These are phyloP conservation scores for Archegozetes longisetosus DNA, from an alignment of 1,140 invertebrate species.

Conservation along the genomic window DNA sequence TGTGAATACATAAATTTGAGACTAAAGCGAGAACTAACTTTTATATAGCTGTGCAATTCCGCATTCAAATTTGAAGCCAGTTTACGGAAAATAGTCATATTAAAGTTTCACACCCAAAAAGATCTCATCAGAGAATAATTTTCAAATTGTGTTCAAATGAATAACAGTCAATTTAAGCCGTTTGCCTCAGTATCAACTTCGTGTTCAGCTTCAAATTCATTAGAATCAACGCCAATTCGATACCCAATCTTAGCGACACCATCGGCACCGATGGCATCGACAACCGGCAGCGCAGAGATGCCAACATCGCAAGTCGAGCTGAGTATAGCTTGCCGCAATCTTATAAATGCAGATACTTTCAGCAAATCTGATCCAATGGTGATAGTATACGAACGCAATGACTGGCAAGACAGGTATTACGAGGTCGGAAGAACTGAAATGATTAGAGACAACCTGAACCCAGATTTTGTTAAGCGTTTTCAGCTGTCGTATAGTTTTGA, in stretches of 20 bases:
- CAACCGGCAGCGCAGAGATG: background rate
- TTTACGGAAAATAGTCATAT: too few relatives aligned
- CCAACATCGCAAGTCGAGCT: constrained; percentile 3
- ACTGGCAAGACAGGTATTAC: background rate
- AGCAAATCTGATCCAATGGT: constrained; percentile 47
- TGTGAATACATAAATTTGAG: too few relatives aligned
- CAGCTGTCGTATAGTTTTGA: constrained; percentile 38
- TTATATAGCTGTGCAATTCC: too few relatives aligned
- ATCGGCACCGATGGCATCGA: background rate
- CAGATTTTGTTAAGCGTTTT: constrained; percentile 36
- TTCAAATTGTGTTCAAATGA: too few relatives aligned
- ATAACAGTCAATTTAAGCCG: too few relatives aligned
- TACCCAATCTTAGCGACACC: background rate
- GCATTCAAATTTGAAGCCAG: too few relatives aligned
- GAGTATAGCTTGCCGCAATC: constrained; percentile 28
- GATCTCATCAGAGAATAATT: too few relatives aligned
- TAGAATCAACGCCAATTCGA: background rate
- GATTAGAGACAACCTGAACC: constrained; percentile 37
- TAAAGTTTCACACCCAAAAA: too few relatives aligned
- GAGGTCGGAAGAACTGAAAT: constrained; percentile 36
- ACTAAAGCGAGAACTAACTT: too few relatives aligned
- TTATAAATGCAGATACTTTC: constrained; percentile 40
- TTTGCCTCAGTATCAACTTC: too few relatives aligned
- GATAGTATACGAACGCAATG: constrained; percentile 29
- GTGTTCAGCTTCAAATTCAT: background rate